phyloP scores from a whole-genome alignment of 2,113 vertebrate species.

The Myiozetetes cayanensis region DNA sequence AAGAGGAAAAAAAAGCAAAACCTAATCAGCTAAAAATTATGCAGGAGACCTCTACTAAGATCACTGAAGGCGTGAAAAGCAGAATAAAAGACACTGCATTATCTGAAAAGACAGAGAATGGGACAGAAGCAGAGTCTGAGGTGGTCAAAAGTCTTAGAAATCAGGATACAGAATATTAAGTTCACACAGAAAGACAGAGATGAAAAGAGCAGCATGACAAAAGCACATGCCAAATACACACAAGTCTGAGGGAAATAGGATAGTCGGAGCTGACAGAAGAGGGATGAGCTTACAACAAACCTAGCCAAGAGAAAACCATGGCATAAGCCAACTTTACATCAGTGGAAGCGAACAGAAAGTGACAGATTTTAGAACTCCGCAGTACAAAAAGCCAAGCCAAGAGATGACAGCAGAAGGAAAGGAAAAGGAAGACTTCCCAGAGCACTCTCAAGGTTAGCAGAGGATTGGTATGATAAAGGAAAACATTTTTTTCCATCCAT shows the following conservation, averaged over 20 bases:
- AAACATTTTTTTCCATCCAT: background rate
- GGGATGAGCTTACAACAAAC: conserved; percentile 14
- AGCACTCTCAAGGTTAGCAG: background rate
- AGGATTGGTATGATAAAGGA: background rate
- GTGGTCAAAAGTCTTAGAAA: background rate
- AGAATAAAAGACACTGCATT: background rate
- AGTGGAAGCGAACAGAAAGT: background rate
- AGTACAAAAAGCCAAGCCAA: background rate
- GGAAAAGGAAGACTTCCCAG: background rate
- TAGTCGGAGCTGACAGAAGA: background rate
- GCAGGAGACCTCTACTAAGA: background rate
- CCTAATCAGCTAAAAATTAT: background rate
- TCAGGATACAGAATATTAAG: background rate
- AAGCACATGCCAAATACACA: background rate
- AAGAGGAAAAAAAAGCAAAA: background rate
- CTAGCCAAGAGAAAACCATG: conserved; percentile 26
- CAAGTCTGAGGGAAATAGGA: background rate
- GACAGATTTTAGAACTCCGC: background rate
- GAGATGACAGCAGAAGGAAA: background rate
- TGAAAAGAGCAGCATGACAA: background rate
- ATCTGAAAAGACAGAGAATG: background rate
- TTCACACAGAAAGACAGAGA: background rate
- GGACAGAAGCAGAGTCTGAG: background rate
- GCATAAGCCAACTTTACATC: conserved; percentile 19
- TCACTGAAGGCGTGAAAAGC: background rate